Evolutionary conservation across 1,140 invertebrate species (phyloP), one percentile per base, ranked within the genome.

Genomic region (Diprion similis): DNA sequence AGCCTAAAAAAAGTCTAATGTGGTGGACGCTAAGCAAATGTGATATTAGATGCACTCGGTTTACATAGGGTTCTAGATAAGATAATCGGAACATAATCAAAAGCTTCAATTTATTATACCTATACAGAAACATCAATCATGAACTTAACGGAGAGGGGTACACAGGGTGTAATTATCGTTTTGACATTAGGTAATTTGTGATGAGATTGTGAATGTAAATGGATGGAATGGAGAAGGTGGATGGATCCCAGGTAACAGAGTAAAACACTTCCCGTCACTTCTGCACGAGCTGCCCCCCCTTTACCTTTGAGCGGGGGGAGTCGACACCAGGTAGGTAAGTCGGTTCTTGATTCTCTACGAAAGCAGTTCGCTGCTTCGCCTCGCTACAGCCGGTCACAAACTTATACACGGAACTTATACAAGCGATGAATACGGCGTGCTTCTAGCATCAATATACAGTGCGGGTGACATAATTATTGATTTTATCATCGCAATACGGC

Each of bases 211-310:
- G 6, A 37, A 6, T 3, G 24, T 37, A 37, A 37, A 37, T 6
- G 24, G 24, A 37, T 1, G 24, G 24, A 37, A 37, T 37, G 24
- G 24, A 3, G 24, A 37, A 59, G 51, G 51, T 59, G 51, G n/a
- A 59, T 59, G 51, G n/a, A 59, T 59, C 51, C 8, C 11, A 59
- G 51, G n/a, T 59, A 59, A 6, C 51, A 8, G 11, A 17, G 51
- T 17, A 59, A 59, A 59, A 17, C 51, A 59, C 51, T 59, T 59
- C 51, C 51, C 51, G 51, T 59, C 51, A 59, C 51, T 59, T 59
- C 51, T 59, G 51, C 51, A 59, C n/a, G 51, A 15, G 11, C 6
- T 59, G n/a, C 9, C 3, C n/a, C 24, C n/a, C n/a, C n/a, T 59
- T 13, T 59, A 0, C 51, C 51, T 59, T 37, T 1, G 6, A 37